Evolutionary conservation across 2,888 invertebrate species (phyloP).

Genomic region (Drosophila macrospina): DNA sequence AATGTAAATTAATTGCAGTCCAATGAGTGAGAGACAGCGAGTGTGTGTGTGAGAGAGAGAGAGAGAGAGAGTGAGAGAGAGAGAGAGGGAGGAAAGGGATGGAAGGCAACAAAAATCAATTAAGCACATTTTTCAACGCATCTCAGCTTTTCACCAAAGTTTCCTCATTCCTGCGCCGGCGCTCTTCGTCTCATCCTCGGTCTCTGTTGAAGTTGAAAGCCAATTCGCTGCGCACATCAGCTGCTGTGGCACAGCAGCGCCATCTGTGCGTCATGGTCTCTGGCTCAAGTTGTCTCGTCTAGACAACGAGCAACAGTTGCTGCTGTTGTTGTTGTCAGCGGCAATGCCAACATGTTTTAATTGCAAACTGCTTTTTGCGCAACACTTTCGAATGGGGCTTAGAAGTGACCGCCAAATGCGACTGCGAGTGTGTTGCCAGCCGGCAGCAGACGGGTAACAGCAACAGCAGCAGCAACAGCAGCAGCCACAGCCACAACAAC

Average conservation of each 20-base stretch:
- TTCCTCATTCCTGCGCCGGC: slow-evolving; percentile 76
- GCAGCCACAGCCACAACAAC: not conserved
- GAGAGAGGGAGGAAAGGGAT: not conserved
- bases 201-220: slow-evolving; percentile 55
- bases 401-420: slow-evolving; percentile 76
- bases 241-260: slow-evolving; percentile 56
- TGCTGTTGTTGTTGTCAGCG: slow-evolving; percentile 21
- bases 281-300: slow-evolving; percentile 34
- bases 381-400: slow-evolving; percentile 77
- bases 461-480: slow-evolving; percentile 19
- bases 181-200: slow-evolving; percentile 12
- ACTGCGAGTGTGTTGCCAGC: slow-evolving; percentile 45
- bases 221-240: slow-evolving; percentile 74
- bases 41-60: not conserved
- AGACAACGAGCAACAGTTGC: slow-evolving; percentile 40
- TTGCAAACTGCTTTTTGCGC: slow-evolving; percentile 81
- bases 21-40: not conserved
- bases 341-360: slow-evolving; percentile 72
- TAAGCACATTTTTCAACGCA: slow-evolving; percentile 80
- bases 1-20: slow-evolving; percentile 35
- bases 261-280: slow-evolving; percentile 74
- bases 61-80: not conserved
- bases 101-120: slow-evolving; percentile 60
- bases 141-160: slow-evolving; percentile 76
- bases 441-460: slow-evolving; percentile 26